Conservation (phyloP, 2,797 vertebrate genomes). For the Buceros bicornis region DNA sequence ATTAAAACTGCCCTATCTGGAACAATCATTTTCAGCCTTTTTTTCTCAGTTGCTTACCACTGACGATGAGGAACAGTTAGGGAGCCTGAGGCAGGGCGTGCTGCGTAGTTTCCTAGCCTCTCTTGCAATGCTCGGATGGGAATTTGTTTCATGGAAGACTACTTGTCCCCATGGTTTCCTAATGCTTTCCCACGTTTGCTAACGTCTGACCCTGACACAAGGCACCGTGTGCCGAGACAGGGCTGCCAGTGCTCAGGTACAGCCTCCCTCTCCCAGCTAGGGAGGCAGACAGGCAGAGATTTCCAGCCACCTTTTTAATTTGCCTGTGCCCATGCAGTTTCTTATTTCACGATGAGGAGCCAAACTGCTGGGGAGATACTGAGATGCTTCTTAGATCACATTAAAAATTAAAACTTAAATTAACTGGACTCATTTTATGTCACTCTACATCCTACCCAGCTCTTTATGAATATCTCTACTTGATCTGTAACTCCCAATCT, state of each 20-base stretch:
- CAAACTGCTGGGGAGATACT: neutral
- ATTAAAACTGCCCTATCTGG: neutral
- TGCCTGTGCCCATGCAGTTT: neutral
- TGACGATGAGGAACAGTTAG: neutral
- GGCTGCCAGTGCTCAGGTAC: neutral
- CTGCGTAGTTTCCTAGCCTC: neutral
- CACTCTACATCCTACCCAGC: neutral
- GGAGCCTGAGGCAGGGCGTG: neutral
- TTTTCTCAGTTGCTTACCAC: neutral
- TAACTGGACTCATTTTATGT: neutral
- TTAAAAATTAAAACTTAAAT: neutral
- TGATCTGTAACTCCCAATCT: neutral
- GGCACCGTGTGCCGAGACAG: rapidly evolving
- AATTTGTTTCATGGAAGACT: neutral
- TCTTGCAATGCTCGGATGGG: neutral
- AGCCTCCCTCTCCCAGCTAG: rapidly evolving
- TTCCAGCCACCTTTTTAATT: neutral
- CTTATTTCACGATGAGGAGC: neutral
- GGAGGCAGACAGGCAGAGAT: neutral
- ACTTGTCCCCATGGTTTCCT: neutral
- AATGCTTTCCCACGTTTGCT: neutral
- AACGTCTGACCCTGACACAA: neutral
- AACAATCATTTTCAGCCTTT: neutral
- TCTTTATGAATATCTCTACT: neutral
- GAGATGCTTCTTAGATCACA: neutral